These are phyloP conservation scores for Subacronicta megacephala DNA, from an alignment of 2,888 invertebrate species.

Conservation along the genomic window DNA sequence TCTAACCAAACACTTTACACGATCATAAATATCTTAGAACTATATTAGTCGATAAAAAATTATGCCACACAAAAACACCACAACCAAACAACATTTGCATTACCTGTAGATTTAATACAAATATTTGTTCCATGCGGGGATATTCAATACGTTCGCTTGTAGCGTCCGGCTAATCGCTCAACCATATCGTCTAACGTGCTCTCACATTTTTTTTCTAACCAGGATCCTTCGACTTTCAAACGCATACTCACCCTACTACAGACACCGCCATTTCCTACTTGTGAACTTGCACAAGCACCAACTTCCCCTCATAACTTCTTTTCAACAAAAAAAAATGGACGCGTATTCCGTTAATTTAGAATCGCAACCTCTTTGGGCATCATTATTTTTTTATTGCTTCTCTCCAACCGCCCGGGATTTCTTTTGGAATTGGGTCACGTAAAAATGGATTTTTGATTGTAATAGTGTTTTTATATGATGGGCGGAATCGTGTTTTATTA, in stretches of 20 bases:
- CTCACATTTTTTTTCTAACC: too few species aligned
- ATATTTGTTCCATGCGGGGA: too few species aligned
- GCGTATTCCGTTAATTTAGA: slow-evolving; percentile 44
- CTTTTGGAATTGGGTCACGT: slow-evolving; percentile 19
- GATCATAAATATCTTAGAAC: too few species aligned
- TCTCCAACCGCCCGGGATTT: slow-evolving; percentile 23
- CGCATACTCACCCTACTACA: slow-evolving; percentile 9
- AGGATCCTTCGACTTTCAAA: not conserved
- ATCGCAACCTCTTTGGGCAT: slow-evolving; percentile 25
- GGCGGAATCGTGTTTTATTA: slow-evolving; percentile 19
- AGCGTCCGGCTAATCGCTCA: too few species aligned
- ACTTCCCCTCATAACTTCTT: slow-evolving; percentile 41
- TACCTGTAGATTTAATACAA: too few species aligned
- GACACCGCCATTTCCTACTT: slow-evolving; percentile 37
- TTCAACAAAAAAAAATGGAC: slow-evolving; percentile 26
- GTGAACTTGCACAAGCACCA: slow-evolving; percentile 47
- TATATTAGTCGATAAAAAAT: too few species aligned
- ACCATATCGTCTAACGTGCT: too few species aligned
- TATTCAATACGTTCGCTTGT: too few species aligned
- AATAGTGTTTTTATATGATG: slow-evolving; percentile 17
- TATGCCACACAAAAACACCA: too few species aligned
- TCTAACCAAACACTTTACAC: too few species aligned
- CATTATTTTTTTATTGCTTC: slow-evolving; percentile 38
- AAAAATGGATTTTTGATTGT: slow-evolving; percentile 11
- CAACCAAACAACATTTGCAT: too few species aligned